Evolutionary conservation across 2,888 invertebrate species (phyloP).

Genomic region (Cataglyphis cursor): DNA sequence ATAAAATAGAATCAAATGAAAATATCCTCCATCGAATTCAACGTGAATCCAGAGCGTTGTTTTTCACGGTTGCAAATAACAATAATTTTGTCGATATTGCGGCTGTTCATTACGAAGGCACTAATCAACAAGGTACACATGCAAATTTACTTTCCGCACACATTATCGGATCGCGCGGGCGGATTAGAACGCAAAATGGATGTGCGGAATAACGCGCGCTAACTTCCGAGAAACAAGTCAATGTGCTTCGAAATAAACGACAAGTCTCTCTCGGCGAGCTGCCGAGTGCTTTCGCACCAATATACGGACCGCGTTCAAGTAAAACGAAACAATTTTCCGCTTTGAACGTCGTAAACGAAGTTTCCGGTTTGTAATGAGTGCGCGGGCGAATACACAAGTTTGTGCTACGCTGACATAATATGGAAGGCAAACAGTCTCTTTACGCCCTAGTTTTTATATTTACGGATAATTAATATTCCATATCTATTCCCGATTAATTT

Average conservation of each 20-base stretch:
- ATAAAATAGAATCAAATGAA: neutral
- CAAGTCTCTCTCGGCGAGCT: neutral
- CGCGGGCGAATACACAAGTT: slow-evolving; percentile 7
- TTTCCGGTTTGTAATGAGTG: slow-evolving; percentile 27
- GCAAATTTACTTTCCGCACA: slow-evolving; percentile 34
- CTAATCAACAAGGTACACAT: slow-evolving; percentile 50
- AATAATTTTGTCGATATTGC: neutral
- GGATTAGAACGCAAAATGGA: slow-evolving; percentile 49
- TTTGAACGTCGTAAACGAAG: slow-evolving; percentile 29
- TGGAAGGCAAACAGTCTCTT: slow-evolving; percentile 13
- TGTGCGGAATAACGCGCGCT: slow-evolving; percentile 12
- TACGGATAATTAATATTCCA: neutral
- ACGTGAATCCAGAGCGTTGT: neutral
- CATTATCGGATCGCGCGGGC: neutral
- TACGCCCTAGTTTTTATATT: neutral
- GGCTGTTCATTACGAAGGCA: neutral
- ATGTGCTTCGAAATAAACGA: slow-evolving; percentile 47
- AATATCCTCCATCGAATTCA: neutral
- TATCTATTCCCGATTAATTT: neutral
- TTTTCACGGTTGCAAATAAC: neutral
- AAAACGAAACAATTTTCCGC: slow-evolving; percentile 43
- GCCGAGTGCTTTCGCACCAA: slow-evolving; percentile 9
- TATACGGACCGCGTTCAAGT: slow-evolving; percentile 6
- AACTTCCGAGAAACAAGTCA: slow-evolving; percentile 40
- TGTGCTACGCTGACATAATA: slow-evolving; percentile 1